Base-by-base conservation (phyloP, 2,797 vertebrate species). In the Melanotaenia boesemani region DNA sequence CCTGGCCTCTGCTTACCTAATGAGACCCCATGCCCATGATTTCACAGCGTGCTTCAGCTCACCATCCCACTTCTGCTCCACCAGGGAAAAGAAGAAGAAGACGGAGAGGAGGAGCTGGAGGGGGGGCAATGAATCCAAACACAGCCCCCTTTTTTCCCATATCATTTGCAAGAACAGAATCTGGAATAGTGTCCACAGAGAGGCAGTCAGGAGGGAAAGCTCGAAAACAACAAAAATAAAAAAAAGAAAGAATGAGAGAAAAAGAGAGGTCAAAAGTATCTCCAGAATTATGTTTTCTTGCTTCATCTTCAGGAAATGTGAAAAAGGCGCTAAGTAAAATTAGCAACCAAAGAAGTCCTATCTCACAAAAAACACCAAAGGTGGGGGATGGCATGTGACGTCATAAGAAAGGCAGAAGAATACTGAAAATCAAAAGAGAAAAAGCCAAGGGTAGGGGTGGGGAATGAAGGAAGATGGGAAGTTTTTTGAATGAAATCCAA, bases 401-500 rank as follows among this genome's bases (percentile, higher is more conserved):
- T 77, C 76, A 74, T 32, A 30, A 50, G 41, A 52, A 41, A 55
- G 34, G 67, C 50, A 74, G 34, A 6, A 7, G 52, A 67, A 74
- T 65, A 54, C 28, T 54, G 72, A 70, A 61, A 69, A 36, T 20
- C 44, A 57, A 70, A 63, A 60, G 4, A 80, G 30, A 60, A 79
- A 70, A 77, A 64, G 52, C 81, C 72, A 58, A 37, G 39, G 68
- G 74, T 37, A 70, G 59, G 68, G 68, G 66, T 2, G 67, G 69
- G 75, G 62, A 44, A 16, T 44, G 58, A 70, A 55, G 78, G 39
- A 56, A 69, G 75, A 74, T 62, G 41, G 70, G 76, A 79, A 68
- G 58, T 79, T 80, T 90, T 70, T 80, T 96, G 94, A 96, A 95
- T 95, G 72, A 92, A 94, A 94, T 97, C 95, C 96, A 97, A 95